Evolutionary conservation across 2,113 vertebrate genomes (phyloP), one percentile per base, ranked within the genome.

Genomic region (Leptobrachium ailaonicum): DNA sequence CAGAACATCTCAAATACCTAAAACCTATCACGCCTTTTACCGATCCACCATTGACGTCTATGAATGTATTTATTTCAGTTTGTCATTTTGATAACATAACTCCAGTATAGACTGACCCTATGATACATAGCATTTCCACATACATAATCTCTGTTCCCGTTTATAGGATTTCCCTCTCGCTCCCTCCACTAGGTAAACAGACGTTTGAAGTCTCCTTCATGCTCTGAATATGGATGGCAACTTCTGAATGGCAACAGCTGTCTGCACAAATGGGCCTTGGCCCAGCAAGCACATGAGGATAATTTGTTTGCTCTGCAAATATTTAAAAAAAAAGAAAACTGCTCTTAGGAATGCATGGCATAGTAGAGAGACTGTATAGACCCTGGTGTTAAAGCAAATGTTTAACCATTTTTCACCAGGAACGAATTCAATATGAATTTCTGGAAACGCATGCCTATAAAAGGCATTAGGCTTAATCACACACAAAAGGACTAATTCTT

Each of bases 301-400:
- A 56, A 75, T 60, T 73, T 80, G 71, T 80, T 80, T 80, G 71
- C 79, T 80, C 72, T 80, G 5, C 44, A 68, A 80, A 80, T 80
- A 80, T 80, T 80, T 60, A 45, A 73, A 68, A 42, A 32, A 32
- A 32, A 32, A 32, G 20, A 32, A 32, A 60, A 47, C 63, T 20
- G 47, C 66, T 60, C 47, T 72, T 41, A 71, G 78, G 71, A 80
- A 74, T 74, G 64, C 63, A 60, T 47, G n/a, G 64, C 64, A 80
- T 75, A 80, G 78, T 68, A 62, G 79, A 68, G 53, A 60, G 53
- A 6, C 45, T 80, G 71, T 80, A 43, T 56, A 32, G 45, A 44
- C 40, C n/a, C 14, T 66, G n/a, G 71, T 11, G 44, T 43, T 20
- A 6, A 54, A 43, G 14, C 6, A 73, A 3, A 53, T 8, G 3